These are phyloP conservation scores for Ridgeia piscesae DNA, from an alignment of 1,140 invertebrate genomes.

Conservation along the genomic window DNA sequence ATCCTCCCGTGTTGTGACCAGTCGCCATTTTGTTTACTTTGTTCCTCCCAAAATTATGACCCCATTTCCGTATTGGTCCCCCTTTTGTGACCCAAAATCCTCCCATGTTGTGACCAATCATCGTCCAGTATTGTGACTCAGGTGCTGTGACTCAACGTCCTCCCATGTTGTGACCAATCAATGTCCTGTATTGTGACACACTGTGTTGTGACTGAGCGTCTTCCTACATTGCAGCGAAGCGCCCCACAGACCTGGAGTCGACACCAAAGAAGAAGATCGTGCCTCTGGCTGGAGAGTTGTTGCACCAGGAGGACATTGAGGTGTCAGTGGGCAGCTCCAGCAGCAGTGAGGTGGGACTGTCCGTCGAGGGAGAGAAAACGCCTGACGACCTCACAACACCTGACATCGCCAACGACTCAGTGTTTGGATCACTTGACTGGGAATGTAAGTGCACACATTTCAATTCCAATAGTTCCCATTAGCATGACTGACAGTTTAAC, in stretches of 20 bases:
- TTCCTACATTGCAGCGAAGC: neutral
- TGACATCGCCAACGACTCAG: neutral
- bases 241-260: neutral
- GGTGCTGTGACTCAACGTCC: no score
- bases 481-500: no score
- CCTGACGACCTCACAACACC: conserved; percentile 19
- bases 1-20: no score
- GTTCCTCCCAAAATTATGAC: no score
- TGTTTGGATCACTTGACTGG: conserved; percentile 7
- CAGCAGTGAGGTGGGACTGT: neutral
- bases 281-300: neutral
- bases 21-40: no score
- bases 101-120: no score
- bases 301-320: neutral
- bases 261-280: conserved; percentile 21
- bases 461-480: no score
- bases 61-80: no score
- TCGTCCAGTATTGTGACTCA: no score
- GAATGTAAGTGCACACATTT: neutral
- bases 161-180: no score
- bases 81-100: no score
- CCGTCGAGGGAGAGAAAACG: neutral
- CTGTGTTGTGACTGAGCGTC: neutral
- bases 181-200: no score
- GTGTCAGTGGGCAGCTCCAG: neutral